Evolutionary conservation across 2,888 invertebrate species (phyloP), one percentile per base, ranked within the genome.

Genomic region (Subacronicta megacephala): DNA sequence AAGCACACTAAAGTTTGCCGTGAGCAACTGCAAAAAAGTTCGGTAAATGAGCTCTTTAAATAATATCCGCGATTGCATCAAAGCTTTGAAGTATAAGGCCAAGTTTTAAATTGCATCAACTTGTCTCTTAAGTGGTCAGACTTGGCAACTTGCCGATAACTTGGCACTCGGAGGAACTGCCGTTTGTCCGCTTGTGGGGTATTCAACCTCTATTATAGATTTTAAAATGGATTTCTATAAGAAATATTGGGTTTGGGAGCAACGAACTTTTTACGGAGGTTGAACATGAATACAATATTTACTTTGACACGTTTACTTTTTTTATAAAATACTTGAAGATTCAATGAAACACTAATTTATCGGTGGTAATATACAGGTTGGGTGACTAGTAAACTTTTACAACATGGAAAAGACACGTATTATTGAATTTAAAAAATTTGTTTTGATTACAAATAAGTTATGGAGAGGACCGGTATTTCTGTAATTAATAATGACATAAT

Each of bases 71-170:
- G 42, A 74, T 68, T 72, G 72, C 69, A 75, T 74, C 68, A 71
- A 72, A 65, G 75, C 76, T 78, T 76, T 75, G 72, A 73, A 77
- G 73, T 68, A 63, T 62, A 76, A 26, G 62, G 65, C 60, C 57
- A 79, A 80, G 77, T 79, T 75, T 71, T 60, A 71, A 77, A 79
- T 80, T 77, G 79, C 80, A 78, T 75, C 75, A 81, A 83, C 80
- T 85, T 81, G 77, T 80, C 80, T 82, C 81, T 82, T 78, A 81
- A 85, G 81, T 78, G 83, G 75, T 81, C 65, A 70, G 72, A 80
- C 77, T 88, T 89, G 88, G 89, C 87, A 80, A 73, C 71, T 75
- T 75, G 85, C 86, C 84, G 15, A 70, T 71, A 79, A 83, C 81
- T 77, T 72, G 64, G 51, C 62, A 60, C 62, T 62, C 59, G 50